Evolutionary conservation across 2,797 vertebrate species (phyloP).

Genomic region (Orestias chungarensis): DNA sequence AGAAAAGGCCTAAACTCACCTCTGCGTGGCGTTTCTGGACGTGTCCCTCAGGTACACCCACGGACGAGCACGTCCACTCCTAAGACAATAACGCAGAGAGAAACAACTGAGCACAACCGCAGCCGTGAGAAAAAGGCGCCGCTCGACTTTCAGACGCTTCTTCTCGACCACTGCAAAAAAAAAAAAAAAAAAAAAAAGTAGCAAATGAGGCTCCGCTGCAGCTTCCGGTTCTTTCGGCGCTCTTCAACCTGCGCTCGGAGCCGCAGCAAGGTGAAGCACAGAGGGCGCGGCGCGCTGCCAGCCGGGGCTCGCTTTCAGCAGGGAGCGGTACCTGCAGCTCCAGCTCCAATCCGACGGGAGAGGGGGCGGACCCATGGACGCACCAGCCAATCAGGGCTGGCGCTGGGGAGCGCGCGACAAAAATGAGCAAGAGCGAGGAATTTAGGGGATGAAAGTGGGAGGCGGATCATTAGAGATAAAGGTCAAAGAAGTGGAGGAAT

Average conservation of each 20-base stretch:
- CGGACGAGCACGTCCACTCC: too few relatives aligned
- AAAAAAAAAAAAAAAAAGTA: neutral
- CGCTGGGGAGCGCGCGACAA: constrained; percentile 24
- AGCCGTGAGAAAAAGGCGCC: too few relatives aligned
- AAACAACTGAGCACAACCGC: too few relatives aligned
- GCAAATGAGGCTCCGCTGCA: too few relatives aligned
- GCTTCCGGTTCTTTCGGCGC: constrained; percentile 33
- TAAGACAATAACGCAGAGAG: too few relatives aligned
- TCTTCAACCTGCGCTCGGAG: constrained; percentile 57
- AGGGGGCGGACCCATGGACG: too few relatives aligned
- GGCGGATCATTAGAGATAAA: constrained; percentile 1
- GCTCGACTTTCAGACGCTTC: neutral
- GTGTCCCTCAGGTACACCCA: constrained; percentile 42
- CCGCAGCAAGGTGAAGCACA: neutral
- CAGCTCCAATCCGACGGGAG: too few relatives aligned
- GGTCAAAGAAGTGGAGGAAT: neutral
- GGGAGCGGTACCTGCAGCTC: constrained; percentile 5
- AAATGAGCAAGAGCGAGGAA: neutral
- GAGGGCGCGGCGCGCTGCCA: constrained; percentile 47
- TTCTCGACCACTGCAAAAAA: neutral
- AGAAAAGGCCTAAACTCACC: constrained; percentile 12
- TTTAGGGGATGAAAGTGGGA: neutral
- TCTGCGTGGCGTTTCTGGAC: neutral
- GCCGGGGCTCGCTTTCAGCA: neutral
- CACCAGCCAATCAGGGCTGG: constrained; percentile 38